Evolutionary conservation across 2,888 invertebrate species (phyloP).

Genomic region (Oxytorus armatus): DNA sequence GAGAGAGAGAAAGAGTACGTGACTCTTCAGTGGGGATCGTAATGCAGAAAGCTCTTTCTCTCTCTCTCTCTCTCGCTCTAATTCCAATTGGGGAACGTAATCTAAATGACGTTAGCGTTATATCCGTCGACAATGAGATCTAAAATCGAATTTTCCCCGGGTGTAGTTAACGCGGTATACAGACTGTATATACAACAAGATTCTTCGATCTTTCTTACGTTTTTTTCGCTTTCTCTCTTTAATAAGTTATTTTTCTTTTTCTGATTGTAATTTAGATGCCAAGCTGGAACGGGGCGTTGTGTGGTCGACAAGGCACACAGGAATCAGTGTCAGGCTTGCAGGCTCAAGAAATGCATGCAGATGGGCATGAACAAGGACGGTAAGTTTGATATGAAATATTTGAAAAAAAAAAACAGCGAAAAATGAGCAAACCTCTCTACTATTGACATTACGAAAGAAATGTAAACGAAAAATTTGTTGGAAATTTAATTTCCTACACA

Average conservation of each 20-base stretch:
- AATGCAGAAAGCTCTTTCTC: background rate
- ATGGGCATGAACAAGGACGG: constrained; percentile 99
- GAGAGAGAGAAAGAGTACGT: background rate
- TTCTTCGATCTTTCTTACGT: constrained; percentile 6
- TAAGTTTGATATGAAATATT: constrained; percentile 86
- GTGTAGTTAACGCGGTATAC: constrained; percentile 6
- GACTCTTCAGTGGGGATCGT: background rate
- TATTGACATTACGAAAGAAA: too few species aligned
- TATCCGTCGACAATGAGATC: constrained; percentile 11
- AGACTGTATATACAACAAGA: background rate
- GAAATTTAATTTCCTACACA: too few species aligned
- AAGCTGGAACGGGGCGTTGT: constrained; percentile 98
- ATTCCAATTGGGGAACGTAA: constrained; percentile 5
- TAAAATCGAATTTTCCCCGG: constrained; percentile 11
- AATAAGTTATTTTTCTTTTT: constrained; percentile 5
- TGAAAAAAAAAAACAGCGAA: background rate
- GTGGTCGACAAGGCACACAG: constrained; percentile 99
- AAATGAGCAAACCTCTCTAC: too few species aligned
- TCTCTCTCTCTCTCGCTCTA: background rate
- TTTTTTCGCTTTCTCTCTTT: constrained; percentile 49
- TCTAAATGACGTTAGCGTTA: constrained; percentile 15
- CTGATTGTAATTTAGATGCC: constrained; percentile 90
- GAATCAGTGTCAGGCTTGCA: constrained; percentile 99
- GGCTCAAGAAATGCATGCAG: constrained; percentile 98
- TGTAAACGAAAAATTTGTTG: too few species aligned